Percentiles rank a stretch among this genome's conserved stretches.
Conservation (phyloP, 1,140 invertebrate species). For the Monochamus saltuarius region DNA sequence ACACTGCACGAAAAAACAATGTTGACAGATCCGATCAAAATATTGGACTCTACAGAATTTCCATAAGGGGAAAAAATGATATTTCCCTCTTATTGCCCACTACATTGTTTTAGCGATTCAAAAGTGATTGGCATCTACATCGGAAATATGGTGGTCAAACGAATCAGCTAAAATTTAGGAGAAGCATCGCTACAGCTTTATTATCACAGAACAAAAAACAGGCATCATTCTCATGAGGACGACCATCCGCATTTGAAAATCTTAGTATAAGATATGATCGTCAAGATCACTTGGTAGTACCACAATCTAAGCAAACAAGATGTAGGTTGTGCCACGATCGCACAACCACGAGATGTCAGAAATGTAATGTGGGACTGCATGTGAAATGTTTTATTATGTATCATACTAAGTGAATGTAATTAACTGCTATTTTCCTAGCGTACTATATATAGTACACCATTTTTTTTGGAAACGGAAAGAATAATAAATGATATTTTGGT, state of each 20-base stretch:
- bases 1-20: constrained; percentile 39
- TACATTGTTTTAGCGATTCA: constrained; percentile 42
- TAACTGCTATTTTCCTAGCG: too few relatives aligned
- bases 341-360: too few relatives aligned
- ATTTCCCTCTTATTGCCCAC: constrained; percentile 40
- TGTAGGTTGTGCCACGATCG: too few relatives aligned
- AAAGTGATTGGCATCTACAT: constrained; percentile 46
- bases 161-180: constrained; percentile 37
- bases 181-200: too few relatives aligned
- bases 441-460: too few relatives aligned
- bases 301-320: too few relatives aligned
- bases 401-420: constrained; percentile 30
- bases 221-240: constrained; percentile 23
- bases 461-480: too few relatives aligned
- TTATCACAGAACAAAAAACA: constrained; percentile 31
- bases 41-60: constrained; percentile 35
- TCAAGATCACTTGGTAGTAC: too few relatives aligned
- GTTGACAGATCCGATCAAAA: constrained; percentile 43
- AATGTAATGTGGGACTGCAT: constrained; percentile 31
- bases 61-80: constrained; percentile 48
- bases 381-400: constrained; percentile 31
- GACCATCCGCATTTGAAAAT: constrained; percentile 4
- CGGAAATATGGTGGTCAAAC: constrained; percentile 27
- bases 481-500: too few relatives aligned
- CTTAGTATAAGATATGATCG: too few relatives aligned